Conservation (phyloP, 1,140 invertebrate genomes). For the Armadillidium nasatum region DNA sequence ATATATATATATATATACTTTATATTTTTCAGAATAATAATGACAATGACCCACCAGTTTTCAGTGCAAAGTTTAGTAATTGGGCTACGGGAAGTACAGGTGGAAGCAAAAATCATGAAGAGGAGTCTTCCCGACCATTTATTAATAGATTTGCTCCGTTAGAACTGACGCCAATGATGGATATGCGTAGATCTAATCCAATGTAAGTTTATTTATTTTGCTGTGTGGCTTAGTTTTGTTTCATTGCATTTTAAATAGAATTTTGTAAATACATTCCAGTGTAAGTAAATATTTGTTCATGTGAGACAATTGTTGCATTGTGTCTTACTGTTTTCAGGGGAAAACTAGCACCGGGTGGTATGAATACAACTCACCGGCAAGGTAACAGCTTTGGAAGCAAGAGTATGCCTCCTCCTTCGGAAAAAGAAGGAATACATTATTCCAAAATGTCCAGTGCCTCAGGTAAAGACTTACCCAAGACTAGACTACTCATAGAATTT, state of each 20-base stretch:
- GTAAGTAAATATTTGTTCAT: no score
- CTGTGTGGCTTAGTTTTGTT: background rate
- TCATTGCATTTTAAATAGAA: background rate
- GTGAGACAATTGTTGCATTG: background rate
- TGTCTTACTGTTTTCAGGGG: background rate
- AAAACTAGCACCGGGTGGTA: constrained; percentile 31
- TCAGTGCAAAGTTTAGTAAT: constrained; percentile 25
- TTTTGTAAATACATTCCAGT: no score
- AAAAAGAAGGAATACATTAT: constrained; percentile 29
- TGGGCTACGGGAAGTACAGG: constrained; percentile 38
- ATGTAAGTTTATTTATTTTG: background rate
- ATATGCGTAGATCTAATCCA: background rate
- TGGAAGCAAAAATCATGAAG: constrained; percentile 37
- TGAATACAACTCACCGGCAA: constrained; percentile 7
- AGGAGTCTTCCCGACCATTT: constrained; percentile 21
- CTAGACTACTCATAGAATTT: no score
- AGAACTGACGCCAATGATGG: background rate
- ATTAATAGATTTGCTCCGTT: constrained; percentile 34
- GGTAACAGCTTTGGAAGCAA: constrained; percentile 33
- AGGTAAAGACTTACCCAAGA: no score
- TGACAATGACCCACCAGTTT: background rate
- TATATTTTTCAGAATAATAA: background rate
- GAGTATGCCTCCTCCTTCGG: constrained; percentile 36
- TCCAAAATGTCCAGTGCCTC: no score
- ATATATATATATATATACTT: no score